Evolutionary conservation across 2,113 vertebrate species (phyloP).

Genomic region (Actinemys pallida): DNA sequence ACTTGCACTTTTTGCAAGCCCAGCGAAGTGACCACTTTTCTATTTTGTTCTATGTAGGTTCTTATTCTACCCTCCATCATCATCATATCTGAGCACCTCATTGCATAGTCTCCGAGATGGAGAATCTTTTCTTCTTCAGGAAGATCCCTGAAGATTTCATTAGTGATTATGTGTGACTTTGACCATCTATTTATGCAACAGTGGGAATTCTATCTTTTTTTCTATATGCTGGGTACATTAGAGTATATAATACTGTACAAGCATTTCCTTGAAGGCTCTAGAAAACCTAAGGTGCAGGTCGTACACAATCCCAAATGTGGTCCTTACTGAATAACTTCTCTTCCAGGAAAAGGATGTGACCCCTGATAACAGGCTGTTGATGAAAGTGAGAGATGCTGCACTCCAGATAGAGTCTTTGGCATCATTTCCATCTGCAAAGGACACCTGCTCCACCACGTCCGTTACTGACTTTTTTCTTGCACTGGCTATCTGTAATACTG

Average conservation of each 20-base stretch:
- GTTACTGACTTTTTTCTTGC: slow-evolving; percentile 94
- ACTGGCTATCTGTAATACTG: slow-evolving; percentile 95
- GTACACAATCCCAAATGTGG: neutral
- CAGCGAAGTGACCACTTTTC: neutral
- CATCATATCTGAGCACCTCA: neutral
- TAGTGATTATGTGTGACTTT: neutral
- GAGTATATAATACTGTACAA: neutral
- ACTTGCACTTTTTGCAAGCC: neutral
- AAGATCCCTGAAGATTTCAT: neutral
- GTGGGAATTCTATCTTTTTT: neutral
- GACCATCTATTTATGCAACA: neutral
- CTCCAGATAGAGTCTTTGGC: slow-evolving; percentile 75
- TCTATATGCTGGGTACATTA: neutral
- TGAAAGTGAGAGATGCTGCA: slow-evolving; percentile 81
- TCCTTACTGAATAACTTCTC: slow-evolving; percentile 44
- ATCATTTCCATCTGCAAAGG: slow-evolving; percentile 5
- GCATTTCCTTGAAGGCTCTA: neutral
- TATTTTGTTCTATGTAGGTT: neutral
- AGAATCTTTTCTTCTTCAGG: neutral
- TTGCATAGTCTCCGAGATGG: neutral
- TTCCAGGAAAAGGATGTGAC: slow-evolving; percentile 91
- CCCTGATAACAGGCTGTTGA: slow-evolving; percentile 89
- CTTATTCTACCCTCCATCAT: neutral
- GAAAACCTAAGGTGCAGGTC: neutral
- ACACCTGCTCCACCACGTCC: slow-evolving; percentile 67